phyloP scores from a whole-genome alignment of 2,113 vertebrate species.

The Calyptommatus sinebrachiatus region DNA sequence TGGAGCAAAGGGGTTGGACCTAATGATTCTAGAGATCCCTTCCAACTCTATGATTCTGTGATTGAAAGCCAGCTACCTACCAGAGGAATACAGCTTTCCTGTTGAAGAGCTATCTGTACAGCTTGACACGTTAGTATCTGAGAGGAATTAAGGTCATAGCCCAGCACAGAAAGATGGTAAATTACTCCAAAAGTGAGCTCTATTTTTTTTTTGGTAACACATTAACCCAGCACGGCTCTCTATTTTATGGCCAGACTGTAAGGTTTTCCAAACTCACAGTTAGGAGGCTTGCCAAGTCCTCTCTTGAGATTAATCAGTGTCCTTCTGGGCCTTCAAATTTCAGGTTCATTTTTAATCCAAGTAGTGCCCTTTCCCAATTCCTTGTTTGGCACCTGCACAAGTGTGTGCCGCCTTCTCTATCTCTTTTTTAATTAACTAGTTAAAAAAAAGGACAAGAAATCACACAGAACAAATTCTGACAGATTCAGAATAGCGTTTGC shows the following conservation, averaged over 20 bases:
- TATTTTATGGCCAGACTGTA: not conserved
- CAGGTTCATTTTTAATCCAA: not conserved
- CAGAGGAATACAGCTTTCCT: not conserved
- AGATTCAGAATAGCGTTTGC: not conserved
- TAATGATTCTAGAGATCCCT: too few species aligned
- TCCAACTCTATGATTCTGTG: too few species aligned
- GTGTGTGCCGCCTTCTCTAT: not conserved
- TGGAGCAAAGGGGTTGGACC: too few species aligned
- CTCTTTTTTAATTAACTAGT: not conserved
- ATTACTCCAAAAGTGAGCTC: not conserved
- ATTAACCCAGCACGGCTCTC: not conserved
- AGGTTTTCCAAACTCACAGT: not conserved
- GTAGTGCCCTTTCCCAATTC: not conserved
- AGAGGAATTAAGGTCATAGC: not conserved
- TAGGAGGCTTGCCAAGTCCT: conserved; percentile 1
- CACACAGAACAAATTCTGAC: not conserved
- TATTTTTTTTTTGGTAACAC: not conserved
- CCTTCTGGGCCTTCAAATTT: conserved; percentile 2
- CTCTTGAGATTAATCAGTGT: conserved; percentile 4
- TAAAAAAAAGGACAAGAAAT: not conserved
- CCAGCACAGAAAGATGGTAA: not conserved
- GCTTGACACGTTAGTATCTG: not conserved
- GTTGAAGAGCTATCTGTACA: not conserved
- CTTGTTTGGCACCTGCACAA: not conserved
- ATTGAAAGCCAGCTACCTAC: not conserved